Conservation (phyloP, 2,888 invertebrate genomes). For the Patella ulyssiponensis region DNA sequence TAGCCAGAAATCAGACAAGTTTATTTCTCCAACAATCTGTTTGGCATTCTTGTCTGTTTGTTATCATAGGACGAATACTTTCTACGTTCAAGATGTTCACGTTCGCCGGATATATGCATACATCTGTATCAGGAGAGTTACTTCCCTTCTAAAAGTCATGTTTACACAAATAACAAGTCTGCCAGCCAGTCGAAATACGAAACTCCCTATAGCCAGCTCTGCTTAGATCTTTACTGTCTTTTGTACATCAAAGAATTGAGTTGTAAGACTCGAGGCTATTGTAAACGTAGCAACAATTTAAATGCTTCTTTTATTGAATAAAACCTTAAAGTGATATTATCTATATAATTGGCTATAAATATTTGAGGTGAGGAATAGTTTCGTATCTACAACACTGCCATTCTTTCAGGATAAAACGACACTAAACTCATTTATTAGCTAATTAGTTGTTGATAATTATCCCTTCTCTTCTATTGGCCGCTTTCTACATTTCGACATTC, state of each 20-base stretch:
- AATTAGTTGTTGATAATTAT: too few relatives aligned
- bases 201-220: slow-evolving; percentile 11
- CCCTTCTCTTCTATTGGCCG: too few relatives aligned
- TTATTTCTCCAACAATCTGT: neutral
- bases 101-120: slow-evolving; percentile 10
- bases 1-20: neutral
- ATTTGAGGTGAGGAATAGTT: too few relatives aligned
- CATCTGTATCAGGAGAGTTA: slow-evolving; percentile 5
- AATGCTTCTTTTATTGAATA: too few relatives aligned
- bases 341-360: too few relatives aligned
- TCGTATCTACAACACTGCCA: too few relatives aligned
- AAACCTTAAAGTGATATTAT: too few relatives aligned
- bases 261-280: neutral
- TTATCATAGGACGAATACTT: slow-evolving; percentile 6
- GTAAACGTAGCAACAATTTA: too few relatives aligned
- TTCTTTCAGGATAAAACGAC: too few relatives aligned
- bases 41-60: slow-evolving; percentile 5
- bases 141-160: slow-evolving; percentile 9
- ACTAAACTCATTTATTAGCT: too few relatives aligned
- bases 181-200: neutral
- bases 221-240: slow-evolving; percentile 9
- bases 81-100: slow-evolving; percentile 3
- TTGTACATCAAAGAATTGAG: neutral
- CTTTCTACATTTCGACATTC: too few relatives aligned
- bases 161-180: slow-evolving; percentile 7